Evolutionary conservation across 1,140 invertebrate species (phyloP), one percentile per base, ranked within the genome.

Genomic region (Cotesia typhae): DNA sequence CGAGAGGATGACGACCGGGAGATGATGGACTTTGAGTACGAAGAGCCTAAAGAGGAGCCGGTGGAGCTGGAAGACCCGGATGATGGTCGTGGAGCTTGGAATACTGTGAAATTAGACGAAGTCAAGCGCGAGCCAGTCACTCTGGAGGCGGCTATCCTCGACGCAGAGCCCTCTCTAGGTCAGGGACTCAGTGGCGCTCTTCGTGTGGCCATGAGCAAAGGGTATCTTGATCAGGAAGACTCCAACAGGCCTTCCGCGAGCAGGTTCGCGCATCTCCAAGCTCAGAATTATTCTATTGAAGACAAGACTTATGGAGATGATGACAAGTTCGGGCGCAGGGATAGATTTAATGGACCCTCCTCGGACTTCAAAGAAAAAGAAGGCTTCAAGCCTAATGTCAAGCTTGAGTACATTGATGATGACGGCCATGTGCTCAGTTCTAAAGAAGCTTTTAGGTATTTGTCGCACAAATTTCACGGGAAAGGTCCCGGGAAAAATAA

Each of bases 401-500:
- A 98, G 86, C 88, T 99, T 75, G 97, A 98, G 81, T 99, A 99
- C 82, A 97, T 98, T 71, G 98, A 99, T 87, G 97, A 99, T 81
- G 94, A 95, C 83, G 98, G 98, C 2, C 90, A 93, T 66, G 90
- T 94, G 68, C 89, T 99, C 67, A 95, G 92, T 78, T 92, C 93
- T 36, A 99, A 99, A 85, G 98, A 99, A 89, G 98, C 98, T 14
- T 99, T 99, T 86, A 90, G 94, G 77, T 95, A 96, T 88, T 87
- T 98, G 12, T 97, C 95, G 14, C 97, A 99, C 84, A 98, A 98
- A 87, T 99, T 99, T 85, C 98, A 99, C 88, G 98, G 98, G 20
- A 99, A 99, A 89, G 97, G 97, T 14, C 96, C 97, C 6, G 98
- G 98, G 60, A 99, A 99, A 85, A 99, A 98, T 88, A 99, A 99